Evolutionary conservation across 2,797 vertebrate genomes (phyloP), one percentile per base, ranked within the genome.

Genomic region (Halcyon smyrnensis): DNA sequence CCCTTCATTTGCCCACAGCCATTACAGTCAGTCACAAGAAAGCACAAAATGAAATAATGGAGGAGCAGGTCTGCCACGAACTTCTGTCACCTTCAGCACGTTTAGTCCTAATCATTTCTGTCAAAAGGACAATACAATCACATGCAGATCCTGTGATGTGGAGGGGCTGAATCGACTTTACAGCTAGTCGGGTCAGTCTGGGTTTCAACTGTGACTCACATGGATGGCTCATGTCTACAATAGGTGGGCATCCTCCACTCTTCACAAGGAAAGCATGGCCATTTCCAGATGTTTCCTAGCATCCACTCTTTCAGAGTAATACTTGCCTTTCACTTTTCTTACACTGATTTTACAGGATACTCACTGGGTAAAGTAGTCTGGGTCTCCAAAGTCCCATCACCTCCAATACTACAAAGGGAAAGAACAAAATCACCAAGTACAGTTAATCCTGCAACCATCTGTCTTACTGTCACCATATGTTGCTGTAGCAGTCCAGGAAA

Each of bases 301-400:
- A 77, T 27, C 41, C 39, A 39, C 53, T 77, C 83, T 89, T 87
- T 28, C 37, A 62, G 88, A 62, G 9, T 74, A 87, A 84, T 50
- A 88, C 8, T 21, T 5, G 6, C 39, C 53, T 64, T 65, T 34
- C 28, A 7, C 28, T 75, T 50, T 46, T 67, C 69, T 34, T 5
- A 19, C 5, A 12, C 11, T n/a, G 30, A 43, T 64, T 67, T 90
- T 88, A 51, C 34, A 48, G 51, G 67, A 71, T 96, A 98, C 99
- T 99, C 97, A 99, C 99, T 99, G 24, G 99, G 99, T 89, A 99
- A 97, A 18, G 99, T 99, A 86, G 99, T 99, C 80, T 99, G 98
- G 10, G 94, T 98, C 64, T 99, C 98, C 70, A 99, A 97, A 17
- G 73, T 92, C 24, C 97, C 96, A 80, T 99, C 99, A 69, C 99